phyloP scores from a whole-genome alignment of 2,888 invertebrate species.

The Tyria jacobaeae region DNA sequence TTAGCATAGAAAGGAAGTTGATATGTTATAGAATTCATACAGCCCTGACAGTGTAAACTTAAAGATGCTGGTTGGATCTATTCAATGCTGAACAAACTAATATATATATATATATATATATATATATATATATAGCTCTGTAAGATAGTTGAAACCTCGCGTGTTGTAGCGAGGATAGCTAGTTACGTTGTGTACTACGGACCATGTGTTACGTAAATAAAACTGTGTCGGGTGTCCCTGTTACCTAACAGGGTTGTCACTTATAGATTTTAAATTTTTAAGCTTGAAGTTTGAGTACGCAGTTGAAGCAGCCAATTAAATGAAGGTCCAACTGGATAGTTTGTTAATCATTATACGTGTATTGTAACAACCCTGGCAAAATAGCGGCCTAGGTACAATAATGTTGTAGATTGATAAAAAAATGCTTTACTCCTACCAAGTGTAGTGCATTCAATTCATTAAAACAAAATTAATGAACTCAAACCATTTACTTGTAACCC shows the following conservation, averaged over 20 bases:
- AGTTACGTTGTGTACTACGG: slow-evolving; percentile 14
- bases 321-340: not conserved
- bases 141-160: not conserved
- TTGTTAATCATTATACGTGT: not conserved
- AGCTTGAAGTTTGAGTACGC: slow-evolving; percentile 4
- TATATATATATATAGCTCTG: not conserved
- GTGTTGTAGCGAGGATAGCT: slow-evolving; percentile 14
- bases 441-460: no score
- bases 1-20: no score
- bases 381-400: no score
- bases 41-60: no score
- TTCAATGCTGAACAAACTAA: not conserved
- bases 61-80: not conserved
- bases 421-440: no score
- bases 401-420: no score
- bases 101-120: not conserved
- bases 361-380: no score
- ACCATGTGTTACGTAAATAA: slow-evolving; percentile 42
- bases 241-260: slow-evolving; percentile 30
- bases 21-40: no score
- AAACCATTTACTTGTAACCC: no score
- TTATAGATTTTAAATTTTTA: slow-evolving; percentile 2
- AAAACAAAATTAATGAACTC: no score
- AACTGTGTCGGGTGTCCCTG: slow-evolving; percentile 23
- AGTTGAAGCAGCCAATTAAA: not conserved